Percentiles rank a stretch among this genome's conserved stretches.
Conservation (phyloP, 2,888 invertebrate genomes). For the Yponomeuta cagnagella region DNA sequence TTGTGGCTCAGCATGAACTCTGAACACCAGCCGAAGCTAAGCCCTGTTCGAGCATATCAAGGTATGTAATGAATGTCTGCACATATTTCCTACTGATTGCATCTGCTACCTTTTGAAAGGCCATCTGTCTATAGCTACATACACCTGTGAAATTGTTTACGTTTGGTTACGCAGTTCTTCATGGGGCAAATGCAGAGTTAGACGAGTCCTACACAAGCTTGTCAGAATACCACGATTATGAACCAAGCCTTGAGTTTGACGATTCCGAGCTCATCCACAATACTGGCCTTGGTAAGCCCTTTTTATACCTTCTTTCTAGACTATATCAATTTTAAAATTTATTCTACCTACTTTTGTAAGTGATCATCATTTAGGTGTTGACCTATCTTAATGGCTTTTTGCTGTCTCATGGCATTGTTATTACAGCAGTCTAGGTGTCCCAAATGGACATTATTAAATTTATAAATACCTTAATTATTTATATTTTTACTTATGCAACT, state of each 20-base stretch:
- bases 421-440: no score
- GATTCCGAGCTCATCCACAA: slow-evolving; percentile 90
- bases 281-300: slow-evolving; percentile 78
- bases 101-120: neutral
- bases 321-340: neutral
- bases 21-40: slow-evolving; percentile 58
- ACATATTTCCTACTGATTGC: neutral
- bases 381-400: no score
- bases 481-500: no score
- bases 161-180: slow-evolving; percentile 38
- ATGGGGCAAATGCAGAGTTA: slow-evolving; percentile 56
- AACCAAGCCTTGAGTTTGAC: slow-evolving; percentile 97
- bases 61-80: slow-evolving; percentile 33
- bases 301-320: slow-evolving; percentile 6
- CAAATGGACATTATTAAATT: no score
- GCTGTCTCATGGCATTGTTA: no score
- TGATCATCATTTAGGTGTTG: neutral
- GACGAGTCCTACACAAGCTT: slow-evolving; percentile 91
- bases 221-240: slow-evolving; percentile 94
- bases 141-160: slow-evolving; percentile 10
- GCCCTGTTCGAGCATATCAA: slow-evolving; percentile 63
- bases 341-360: neutral
- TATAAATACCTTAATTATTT: no score
- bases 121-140: neutral
- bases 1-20: slow-evolving; percentile 42